phyloP scores from a whole-genome alignment of 2,888 invertebrate genomes.

The Sphaeridia pumilis region DNA sequence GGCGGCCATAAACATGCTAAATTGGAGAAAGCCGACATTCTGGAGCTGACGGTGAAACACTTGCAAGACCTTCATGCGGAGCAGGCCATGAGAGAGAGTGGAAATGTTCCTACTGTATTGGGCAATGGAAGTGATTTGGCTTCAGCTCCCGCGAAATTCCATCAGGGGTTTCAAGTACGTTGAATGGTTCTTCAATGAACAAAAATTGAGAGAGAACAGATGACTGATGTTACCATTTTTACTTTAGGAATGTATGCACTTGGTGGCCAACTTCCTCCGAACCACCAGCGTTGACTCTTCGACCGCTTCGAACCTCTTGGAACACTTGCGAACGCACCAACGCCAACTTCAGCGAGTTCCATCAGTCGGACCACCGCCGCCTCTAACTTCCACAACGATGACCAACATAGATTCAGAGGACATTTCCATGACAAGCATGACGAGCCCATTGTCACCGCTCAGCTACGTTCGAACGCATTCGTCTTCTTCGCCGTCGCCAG shows the following conservation, averaged over 20 bases:
- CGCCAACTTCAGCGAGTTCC: not conserved
- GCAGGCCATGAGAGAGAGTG: not conserved
- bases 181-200: too few relatives aligned
- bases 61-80: slow-evolving; percentile 6
- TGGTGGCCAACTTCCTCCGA: slow-evolving; percentile 3
- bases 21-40: slow-evolving; percentile 19
- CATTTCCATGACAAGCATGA: not conserved
- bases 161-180: slow-evolving; percentile 11
- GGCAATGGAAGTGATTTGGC: not conserved
- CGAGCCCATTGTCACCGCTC: slow-evolving; percentile 7
- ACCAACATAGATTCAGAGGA: slow-evolving; percentile 1
- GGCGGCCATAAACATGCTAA: slow-evolving; percentile 17
- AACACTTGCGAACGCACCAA: slow-evolving; percentile 1
- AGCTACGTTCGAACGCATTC: slow-evolving; percentile 3
- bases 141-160: slow-evolving; percentile 4
- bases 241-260: slow-evolving; percentile 7
- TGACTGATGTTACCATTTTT: too few relatives aligned
- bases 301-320: slow-evolving; percentile 1
- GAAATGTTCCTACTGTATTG: not conserved
- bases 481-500: slow-evolving; percentile 7
- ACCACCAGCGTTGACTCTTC: not conserved
- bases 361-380: not conserved
- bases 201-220: too few relatives aligned
- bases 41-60: slow-evolving; percentile 15
- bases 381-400: too few relatives aligned